Evolutionary conservation across 2,888 invertebrate species (phyloP).

Genomic region (Cephus nigrinus): DNA sequence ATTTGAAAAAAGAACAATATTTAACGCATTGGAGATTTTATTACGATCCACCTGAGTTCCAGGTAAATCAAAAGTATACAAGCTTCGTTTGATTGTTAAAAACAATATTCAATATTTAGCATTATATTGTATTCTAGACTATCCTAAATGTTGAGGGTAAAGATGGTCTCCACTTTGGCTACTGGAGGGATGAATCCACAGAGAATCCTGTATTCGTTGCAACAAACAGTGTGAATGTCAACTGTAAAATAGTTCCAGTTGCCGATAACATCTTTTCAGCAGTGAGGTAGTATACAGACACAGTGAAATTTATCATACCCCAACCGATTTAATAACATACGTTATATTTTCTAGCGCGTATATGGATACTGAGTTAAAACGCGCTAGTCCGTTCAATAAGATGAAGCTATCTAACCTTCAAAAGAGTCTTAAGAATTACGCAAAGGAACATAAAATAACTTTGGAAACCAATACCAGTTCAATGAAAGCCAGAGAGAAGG

Average conservation of each 20-base stretch:
- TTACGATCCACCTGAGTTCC: constrained; percentile 95
- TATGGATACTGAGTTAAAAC: constrained; percentile 67
- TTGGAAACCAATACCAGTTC: constrained; percentile 71
- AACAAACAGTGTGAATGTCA: constrained; percentile 77
- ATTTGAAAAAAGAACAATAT: constrained; percentile 73
- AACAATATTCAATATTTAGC: background rate
- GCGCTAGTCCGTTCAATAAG: constrained; percentile 74
- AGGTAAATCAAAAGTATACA: constrained; percentile 66
- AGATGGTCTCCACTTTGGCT: constrained; percentile 86
- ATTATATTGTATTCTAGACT: constrained; percentile 68
- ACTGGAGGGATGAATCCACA: constrained; percentile 86
- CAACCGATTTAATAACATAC: constrained; percentile 15
- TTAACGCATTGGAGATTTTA: constrained; percentile 90
- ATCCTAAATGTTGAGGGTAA: constrained; percentile 77
- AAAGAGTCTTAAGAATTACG: constrained; percentile 73
- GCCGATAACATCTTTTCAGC: constrained; percentile 86
- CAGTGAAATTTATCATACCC: constrained; percentile 43
- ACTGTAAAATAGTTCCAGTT: constrained; percentile 77
- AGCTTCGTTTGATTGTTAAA: constrained; percentile 2
- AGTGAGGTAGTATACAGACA: constrained; percentile 71
- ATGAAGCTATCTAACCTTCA: constrained; percentile 72
- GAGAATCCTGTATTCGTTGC: constrained; percentile 82
- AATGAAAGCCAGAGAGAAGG: constrained; percentile 73
- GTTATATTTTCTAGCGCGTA: constrained; percentile 64
- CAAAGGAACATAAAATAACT: constrained; percentile 71